A percentile compares a stretch with the other conserved stretches of the same genome.
phyloP scores from a whole-genome alignment of 1,140 invertebrate genomes.

The Bombyx mandarina region DNA sequence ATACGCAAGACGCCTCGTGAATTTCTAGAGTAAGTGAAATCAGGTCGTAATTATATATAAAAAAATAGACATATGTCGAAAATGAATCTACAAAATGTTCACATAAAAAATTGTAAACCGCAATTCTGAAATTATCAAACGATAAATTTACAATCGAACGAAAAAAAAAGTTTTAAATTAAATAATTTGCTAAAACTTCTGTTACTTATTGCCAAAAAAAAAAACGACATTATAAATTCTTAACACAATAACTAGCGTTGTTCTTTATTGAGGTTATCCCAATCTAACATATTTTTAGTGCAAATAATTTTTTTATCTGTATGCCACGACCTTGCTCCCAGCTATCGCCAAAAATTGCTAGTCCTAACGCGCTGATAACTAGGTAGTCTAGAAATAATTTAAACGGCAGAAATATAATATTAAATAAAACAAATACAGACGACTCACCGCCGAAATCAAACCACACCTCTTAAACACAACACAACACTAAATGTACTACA shows the following conservation, averaged over 20 bases:
- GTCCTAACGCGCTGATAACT: slow-evolving; percentile 44
- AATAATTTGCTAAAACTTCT: too few species aligned
- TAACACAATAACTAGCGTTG: slow-evolving; percentile 40
- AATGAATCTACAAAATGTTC: too few species aligned
- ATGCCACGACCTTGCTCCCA: slow-evolving; percentile 62
- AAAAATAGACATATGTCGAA: too few species aligned
- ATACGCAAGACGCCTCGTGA: too few species aligned
- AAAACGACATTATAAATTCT: neutral
- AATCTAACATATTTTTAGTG: slow-evolving; percentile 59
- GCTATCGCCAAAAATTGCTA: slow-evolving; percentile 59
- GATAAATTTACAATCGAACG: too few species aligned
- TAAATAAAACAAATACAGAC: neutral
- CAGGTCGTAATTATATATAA: too few species aligned
- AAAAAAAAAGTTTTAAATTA: too few species aligned
- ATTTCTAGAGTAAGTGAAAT: too few species aligned
- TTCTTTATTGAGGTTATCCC: slow-evolving; percentile 64
- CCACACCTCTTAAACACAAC: slow-evolving; percentile 24
- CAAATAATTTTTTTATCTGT: slow-evolving; percentile 62
- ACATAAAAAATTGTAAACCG: too few species aligned
- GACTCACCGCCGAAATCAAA: neutral
- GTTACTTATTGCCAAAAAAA: too few species aligned
- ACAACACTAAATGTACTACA: slow-evolving; percentile 24
- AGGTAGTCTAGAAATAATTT: slow-evolving; percentile 18
- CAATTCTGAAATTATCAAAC: too few species aligned
- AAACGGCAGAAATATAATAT: neutral